Evolutionary conservation across 2,113 vertebrate species (phyloP).

Genomic region (Zapornia atra): DNA sequence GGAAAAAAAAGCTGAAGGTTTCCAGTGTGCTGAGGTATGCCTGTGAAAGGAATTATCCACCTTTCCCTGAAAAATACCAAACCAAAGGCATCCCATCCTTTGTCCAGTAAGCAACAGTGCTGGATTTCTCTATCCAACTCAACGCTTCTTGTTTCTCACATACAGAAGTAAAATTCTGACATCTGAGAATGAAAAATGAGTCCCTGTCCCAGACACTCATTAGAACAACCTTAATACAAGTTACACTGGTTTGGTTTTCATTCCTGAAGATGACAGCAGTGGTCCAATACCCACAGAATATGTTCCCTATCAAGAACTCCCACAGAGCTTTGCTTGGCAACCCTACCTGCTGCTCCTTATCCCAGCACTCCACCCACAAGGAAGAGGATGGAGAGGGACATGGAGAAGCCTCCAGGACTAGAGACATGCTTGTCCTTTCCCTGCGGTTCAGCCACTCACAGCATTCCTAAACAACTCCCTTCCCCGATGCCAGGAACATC

Average conservation of each 20-base stretch:
- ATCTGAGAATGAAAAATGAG: background rate
- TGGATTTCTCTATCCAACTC: background rate
- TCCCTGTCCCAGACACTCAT: no score
- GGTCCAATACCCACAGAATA: background rate
- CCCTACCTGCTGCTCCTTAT: background rate
- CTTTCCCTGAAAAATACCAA: background rate
- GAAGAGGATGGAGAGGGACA: background rate
- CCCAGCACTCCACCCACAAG: fast-evolving
- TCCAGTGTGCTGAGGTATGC: background rate
- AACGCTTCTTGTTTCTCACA: background rate
- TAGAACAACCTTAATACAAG: background rate
- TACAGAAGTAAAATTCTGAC: background rate
- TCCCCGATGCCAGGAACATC: fast-evolving
- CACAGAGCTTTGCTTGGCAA: background rate
- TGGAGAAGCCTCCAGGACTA: background rate
- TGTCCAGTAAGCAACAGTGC: background rate
- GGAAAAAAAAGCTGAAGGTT: background rate
- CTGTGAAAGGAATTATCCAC: background rate
- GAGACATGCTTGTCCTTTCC: background rate
- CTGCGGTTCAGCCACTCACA: background rate
- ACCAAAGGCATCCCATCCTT: background rate
- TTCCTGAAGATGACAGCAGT: background rate
- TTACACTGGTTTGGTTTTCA: background rate
- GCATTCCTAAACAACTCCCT: fast-evolving
- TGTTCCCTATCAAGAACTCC: background rate